Percentiles rank a stretch among this genome's conserved stretches.
Evolutionary conservation across 2,797 vertebrate genomes (phyloP).

Genomic region (Eptatretus atami): DNA sequence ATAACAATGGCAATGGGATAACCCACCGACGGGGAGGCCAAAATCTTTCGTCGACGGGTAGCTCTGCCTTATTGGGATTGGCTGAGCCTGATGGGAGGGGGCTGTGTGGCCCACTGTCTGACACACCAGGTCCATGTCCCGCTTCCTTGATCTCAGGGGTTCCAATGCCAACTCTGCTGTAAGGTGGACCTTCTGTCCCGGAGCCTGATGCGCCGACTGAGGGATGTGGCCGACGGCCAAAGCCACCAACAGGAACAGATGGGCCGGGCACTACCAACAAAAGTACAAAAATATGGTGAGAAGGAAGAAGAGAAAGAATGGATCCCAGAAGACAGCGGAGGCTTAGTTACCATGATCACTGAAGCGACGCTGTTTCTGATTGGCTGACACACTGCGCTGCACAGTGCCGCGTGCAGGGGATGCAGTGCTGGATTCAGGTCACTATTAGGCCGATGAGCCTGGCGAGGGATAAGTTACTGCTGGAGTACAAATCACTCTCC

Average conservation of each 20-base stretch:
- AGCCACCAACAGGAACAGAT: conserved; percentile 26
- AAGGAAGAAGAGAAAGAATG: neutral
- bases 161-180: conserved; percentile 33
- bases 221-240: conserved; percentile 43
- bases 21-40: conserved; percentile 36
- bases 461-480: conserved; percentile 42
- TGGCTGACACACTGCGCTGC: conserved; percentile 41
- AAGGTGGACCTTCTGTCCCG: conserved; percentile 20
- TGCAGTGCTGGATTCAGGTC: conserved; percentile 33
- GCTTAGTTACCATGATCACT: conserved; percentile 55
- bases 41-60: conserved; percentile 52
- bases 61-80: conserved; percentile 71
- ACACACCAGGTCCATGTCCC: conserved; percentile 32
- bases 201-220: conserved; percentile 55
- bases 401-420: conserved; percentile 39
- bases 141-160: conserved; percentile 37
- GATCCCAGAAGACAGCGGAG: neutral
- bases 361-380: conserved; percentile 61
- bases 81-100: conserved; percentile 50
- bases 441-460: conserved; percentile 33
- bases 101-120: conserved; percentile 26
- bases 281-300: too few species aligned
- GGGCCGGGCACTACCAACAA: too few species aligned
- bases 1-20: too few species aligned
- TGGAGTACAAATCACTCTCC: conserved; percentile 27